These are phyloP conservation scores for Perizoma flavofasciatum DNA, from an alignment of 2,888 invertebrate genomes.

Conservation along the genomic window DNA sequence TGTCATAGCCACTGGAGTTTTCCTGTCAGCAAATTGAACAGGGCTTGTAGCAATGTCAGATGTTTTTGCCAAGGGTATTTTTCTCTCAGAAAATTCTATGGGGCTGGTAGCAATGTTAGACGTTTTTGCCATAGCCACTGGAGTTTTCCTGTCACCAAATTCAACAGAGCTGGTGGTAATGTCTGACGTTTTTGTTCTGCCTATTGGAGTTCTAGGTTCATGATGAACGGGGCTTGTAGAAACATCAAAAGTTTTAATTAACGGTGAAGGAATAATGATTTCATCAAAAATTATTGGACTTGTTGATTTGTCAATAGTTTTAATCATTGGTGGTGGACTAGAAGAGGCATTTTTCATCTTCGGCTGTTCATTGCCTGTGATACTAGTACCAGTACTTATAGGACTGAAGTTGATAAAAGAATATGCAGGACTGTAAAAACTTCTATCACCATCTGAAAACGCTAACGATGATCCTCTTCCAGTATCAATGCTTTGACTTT, in stretches of 20 bases:
- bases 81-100: constrained; percentile 2
- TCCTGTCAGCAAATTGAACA: not conserved
- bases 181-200: constrained; percentile 1
- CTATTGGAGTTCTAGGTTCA: constrained; percentile 1
- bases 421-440: constrained; percentile 65
- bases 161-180: constrained; percentile 1
- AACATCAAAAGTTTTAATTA: constrained; percentile 9
- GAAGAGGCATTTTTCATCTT: constrained; percentile 26
- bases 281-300: constrained; percentile 27
- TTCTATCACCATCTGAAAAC: constrained; percentile 66
- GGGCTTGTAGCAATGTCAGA: not conserved
- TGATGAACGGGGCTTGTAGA: constrained; percentile 4
- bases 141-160: not conserved
- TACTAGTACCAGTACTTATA: constrained; percentile 39
- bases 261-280: not conserved
- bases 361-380: constrained; percentile 37
- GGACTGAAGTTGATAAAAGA: constrained; percentile 48
- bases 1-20: not conserved
- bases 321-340: constrained; percentile 21
- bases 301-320: constrained; percentile 15
- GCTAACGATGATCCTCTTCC: constrained; percentile 72
- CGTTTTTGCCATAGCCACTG: not conserved
- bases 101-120: constrained; percentile 1
- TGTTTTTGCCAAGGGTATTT: not conserved
- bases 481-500: constrained; percentile 64